phyloP scores from a whole-genome alignment of 2,888 invertebrate genomes.

The Tetragonisca angustula region DNA sequence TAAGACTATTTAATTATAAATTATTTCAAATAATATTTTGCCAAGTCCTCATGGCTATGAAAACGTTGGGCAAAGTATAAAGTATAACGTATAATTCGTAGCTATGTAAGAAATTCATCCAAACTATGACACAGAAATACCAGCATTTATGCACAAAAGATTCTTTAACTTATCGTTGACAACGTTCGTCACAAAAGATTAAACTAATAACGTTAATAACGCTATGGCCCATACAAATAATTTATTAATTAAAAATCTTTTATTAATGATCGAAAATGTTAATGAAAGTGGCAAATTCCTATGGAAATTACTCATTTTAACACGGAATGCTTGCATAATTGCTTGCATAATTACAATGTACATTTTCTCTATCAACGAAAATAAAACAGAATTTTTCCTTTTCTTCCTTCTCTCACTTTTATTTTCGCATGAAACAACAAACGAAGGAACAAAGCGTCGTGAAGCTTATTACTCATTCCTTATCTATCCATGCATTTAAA shows the following conservation, averaged over 20 bases:
- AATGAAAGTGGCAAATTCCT: slow-evolving; percentile 19
- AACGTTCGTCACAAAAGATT: not conserved
- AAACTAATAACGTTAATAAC: slow-evolving; percentile 12
- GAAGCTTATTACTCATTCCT: not conserved
- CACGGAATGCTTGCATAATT: not conserved
- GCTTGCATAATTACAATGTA: slow-evolving; percentile 9
- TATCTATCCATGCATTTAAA: not conserved
- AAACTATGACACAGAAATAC: too few relatives aligned
- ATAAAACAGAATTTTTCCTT: not conserved
- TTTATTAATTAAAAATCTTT: slow-evolving; percentile 38
- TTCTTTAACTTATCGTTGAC: too few relatives aligned
- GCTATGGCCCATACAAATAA: not conserved
- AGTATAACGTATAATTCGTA: too few relatives aligned
- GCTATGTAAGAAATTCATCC: too few relatives aligned
- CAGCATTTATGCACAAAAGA: too few relatives aligned
- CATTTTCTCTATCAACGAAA: slow-evolving; percentile 17
- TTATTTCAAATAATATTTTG: too few relatives aligned
- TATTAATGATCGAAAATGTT: slow-evolving; percentile 14
- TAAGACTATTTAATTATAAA: too few relatives aligned
- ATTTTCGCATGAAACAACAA: not conserved
- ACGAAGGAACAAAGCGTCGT: not conserved
- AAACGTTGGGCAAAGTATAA: too few relatives aligned
- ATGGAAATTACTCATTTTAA: slow-evolving; percentile 4
- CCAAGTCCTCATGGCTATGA: too few relatives aligned
- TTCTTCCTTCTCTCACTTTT: not conserved